Base-by-base conservation (phyloP, 2,888 invertebrate genomes). In the Diloba caeruleocephala region DNA sequence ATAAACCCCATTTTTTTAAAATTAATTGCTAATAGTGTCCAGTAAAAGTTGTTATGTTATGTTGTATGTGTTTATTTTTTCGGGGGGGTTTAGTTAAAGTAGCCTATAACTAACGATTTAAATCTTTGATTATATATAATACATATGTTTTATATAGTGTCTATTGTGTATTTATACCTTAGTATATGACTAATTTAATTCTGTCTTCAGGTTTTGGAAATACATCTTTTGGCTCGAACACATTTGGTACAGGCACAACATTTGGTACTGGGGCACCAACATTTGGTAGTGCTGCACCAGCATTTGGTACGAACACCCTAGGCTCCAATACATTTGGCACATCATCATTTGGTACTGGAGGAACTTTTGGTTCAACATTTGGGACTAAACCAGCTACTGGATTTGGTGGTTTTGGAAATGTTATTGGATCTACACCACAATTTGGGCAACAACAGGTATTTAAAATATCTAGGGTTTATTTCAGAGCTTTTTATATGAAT, bases 381-480 rank as follows among this genome's bases (percentile, higher is more conserved):
- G 94, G 94, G 3, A 56, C 82, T n/a, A 91, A 89, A 66, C 87
- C 89, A 25, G 79, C 84, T 7, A 82, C 87, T 60, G 89, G 94
- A 23, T 94, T 94, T 81, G 91, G 93, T 52, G 90, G 90, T 8
- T 90, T 92, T 72, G 88, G 88, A 0, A 79, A 91, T 77, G 87
- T 85, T 13, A 87, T 93, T 54, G 91, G 94, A 0, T 86, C 87
- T 25, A 78, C 86, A 44, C 79, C 73, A 44, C 78, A 88, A 31
- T 94, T 95, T 73, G 94, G 91, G 25, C 90, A 92, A 73, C 92
- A 65, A 55, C 87, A 87, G 77, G 85, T 82, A 71, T 26, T 14
- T 45, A 14, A 12, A 17, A 12, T 23, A 10, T 8, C 7, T 32
- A 13, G 6, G 9, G 14, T 17, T 21, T 33, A n/a, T n/a, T 4